Evolutionary conservation across 2,888 invertebrate species (phyloP), one percentile per base, ranked within the genome.

Genomic region (Dynastes hyllus): DNA sequence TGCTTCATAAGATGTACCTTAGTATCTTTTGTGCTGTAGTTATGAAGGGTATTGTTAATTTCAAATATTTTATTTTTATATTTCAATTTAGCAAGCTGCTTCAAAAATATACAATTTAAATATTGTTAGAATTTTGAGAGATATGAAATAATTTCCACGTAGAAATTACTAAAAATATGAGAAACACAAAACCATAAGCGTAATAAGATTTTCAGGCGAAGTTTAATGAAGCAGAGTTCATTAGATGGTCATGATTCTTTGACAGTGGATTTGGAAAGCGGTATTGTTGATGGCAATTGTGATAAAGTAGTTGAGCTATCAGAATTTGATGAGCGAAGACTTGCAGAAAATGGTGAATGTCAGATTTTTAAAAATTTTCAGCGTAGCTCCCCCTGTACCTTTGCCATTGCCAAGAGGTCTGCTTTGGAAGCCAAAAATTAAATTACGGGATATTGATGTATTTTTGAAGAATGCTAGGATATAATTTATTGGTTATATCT

Each of bases 401-500:
- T 70, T 85, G 37, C 84, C 85, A 13, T 63, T 83, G 63, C 82
- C 84, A 53, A 80, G 85, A 73, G 84, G 96, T 79, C 91, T 99
- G 81, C 98, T 98, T 0, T 99, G 98, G 98, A 93, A 95, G 83
- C 98, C 98, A 0, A 99, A 99, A 92, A 98, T 98, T 13, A 92
- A 97, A 8, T 96, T 96, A 86, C 96, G 95, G 89, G 98, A 99
- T 87, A 94, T 99, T 81, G 98, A 98, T 86, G 92, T 93, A 87
- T 99, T 98, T 88, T 89, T 99, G 82, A 97, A 98, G 86, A 94
- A 94, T 87, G 96, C 97, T 0, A 91, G 98, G 80, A 92, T 95
- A 81, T 99, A 99, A 90, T 99, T 99, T 91, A 96, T 99, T 81
- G 98, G 98, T 0, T 99, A 97, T 88, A 95, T 95, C 77, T 91